phyloP scores from a whole-genome alignment of 2,888 invertebrate species.

The Brenthis ino region DNA sequence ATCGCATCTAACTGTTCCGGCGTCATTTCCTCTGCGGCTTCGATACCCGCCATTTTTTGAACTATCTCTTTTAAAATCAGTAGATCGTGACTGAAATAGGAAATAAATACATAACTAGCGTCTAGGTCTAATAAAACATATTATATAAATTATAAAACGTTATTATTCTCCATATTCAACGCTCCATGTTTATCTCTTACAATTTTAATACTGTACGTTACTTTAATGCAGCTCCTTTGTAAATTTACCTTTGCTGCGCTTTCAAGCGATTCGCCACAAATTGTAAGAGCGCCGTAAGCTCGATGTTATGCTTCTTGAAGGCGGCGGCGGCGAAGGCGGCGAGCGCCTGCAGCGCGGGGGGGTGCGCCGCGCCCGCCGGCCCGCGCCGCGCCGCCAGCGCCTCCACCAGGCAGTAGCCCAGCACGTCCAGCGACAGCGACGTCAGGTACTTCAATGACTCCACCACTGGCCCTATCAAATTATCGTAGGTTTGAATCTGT shows the following conservation, averaged over 20 bases:
- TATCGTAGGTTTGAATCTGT: constrained; percentile 96
- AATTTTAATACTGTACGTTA: too few species aligned
- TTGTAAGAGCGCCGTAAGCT: constrained; percentile 96
- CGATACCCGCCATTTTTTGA: constrained; percentile 99
- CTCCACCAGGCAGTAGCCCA: constrained; percentile 97
- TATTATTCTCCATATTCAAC: background rate
- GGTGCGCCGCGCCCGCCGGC: constrained; percentile 89
- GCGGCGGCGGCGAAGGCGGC: constrained; percentile 98
- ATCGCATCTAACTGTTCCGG: constrained; percentile 97
- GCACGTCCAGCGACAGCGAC: constrained; percentile 96
- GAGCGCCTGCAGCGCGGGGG: constrained; percentile 96
- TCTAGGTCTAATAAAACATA: background rate
- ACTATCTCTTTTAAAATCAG: constrained; percentile 98
- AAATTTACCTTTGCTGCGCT: constrained; percentile 92
- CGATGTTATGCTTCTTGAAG: constrained; percentile 98
- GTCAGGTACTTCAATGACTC: constrained; percentile 98
- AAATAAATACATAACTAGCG: background rate
- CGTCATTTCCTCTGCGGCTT: constrained; percentile 97
- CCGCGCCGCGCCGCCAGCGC: constrained; percentile 81
- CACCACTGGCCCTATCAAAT: constrained; percentile 97
- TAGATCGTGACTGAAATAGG: constrained; percentile 88
- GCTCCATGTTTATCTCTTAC: background rate
- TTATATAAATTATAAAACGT: background rate
- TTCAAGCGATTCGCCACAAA: constrained; percentile 99
- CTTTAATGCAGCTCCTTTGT: background rate